phyloP scores from a whole-genome alignment of 2,113 vertebrate species.

The Macheiramphus alcinus region DNA sequence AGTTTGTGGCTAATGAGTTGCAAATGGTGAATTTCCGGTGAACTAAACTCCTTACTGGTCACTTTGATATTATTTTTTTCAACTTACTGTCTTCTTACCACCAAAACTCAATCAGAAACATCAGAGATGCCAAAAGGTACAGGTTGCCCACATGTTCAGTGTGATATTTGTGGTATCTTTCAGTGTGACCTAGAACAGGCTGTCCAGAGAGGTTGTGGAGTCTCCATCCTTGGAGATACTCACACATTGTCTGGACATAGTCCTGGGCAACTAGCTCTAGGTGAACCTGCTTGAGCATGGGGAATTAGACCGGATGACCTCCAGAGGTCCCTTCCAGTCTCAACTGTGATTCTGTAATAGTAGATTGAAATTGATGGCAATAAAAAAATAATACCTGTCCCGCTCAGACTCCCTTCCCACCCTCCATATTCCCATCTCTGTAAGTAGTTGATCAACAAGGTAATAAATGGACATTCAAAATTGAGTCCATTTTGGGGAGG shows the following conservation, averaged over 20 bases:
- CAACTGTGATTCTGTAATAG: not conserved
- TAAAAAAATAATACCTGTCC: not conserved
- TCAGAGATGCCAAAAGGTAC: not conserved
- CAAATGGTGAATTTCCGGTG: not conserved
- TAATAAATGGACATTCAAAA: not conserved
- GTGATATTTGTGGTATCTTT: not conserved
- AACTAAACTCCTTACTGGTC: not conserved
- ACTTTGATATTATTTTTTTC: not conserved
- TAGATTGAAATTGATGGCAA: not conserved
- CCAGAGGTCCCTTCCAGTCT: not conserved
- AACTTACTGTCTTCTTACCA: not conserved
- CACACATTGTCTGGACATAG: fast-evolving
- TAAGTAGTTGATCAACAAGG: not conserved
- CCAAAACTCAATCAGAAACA: not conserved
- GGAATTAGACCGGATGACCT: not conserved
- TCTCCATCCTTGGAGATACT: not conserved
- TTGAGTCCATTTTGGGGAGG: not conserved
- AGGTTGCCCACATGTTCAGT: not conserved
- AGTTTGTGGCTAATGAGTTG: not conserved
- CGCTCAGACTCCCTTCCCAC: not conserved
- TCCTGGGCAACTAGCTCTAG: not conserved
- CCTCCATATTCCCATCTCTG: not conserved
- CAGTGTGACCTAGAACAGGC: not conserved
- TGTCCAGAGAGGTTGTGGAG: not conserved
- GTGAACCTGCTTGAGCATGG: not conserved